These are phyloP conservation scores for Pseudorhiza aurosa DNA, from an alignment of 30 jellyfish, hydroid and myxozoan genomes.

Conservation along the genomic window DNA sequence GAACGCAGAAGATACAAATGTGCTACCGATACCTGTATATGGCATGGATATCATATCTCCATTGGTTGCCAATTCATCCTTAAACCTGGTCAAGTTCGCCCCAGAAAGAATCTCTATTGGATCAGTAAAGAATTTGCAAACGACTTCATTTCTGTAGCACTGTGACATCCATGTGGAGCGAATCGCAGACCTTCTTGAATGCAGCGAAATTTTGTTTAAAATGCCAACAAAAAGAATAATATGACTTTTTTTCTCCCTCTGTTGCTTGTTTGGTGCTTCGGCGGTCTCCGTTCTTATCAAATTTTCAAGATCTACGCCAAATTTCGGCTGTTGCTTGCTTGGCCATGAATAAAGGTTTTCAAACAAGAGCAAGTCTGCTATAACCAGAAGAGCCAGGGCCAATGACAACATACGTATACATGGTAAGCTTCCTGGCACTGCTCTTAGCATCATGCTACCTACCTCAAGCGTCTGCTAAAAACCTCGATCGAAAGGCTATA, in stretches of 20 bases:
- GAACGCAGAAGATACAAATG: too few species aligned
- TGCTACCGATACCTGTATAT: slow-evolving; percentile 85
- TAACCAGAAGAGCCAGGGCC: too few species aligned
- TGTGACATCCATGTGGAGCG: slow-evolving; percentile 85
- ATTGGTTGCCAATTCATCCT: slow-evolving; percentile 29
- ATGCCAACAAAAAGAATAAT: slow-evolving; percentile 70
- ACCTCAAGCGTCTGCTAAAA: too few species aligned
- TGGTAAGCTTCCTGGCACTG: too few species aligned
- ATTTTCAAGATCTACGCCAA: neutral
- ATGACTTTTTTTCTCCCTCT: neutral
- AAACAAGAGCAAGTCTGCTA: too few species aligned
- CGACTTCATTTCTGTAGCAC: slow-evolving; percentile 45
- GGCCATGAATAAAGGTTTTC: too few species aligned
- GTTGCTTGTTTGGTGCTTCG: neutral
- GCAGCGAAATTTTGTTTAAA: slow-evolving; percentile 51
- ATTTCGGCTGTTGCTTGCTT: too few species aligned
- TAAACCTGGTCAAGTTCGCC: slow-evolving; percentile 1
- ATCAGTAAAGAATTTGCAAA: slow-evolving; percentile 84
- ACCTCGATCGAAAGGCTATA: too few species aligned
- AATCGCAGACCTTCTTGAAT: slow-evolving; percentile 64
- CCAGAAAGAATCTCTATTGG: slow-evolving; percentile 27
- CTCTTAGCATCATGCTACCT: too few species aligned
- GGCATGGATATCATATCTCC: slow-evolving; percentile 86
- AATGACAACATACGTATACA: too few species aligned
- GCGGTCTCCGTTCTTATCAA: neutral